Conservation (phyloP, 2,797 vertebrate species). For the Leontopithecus rosalia region DNA sequence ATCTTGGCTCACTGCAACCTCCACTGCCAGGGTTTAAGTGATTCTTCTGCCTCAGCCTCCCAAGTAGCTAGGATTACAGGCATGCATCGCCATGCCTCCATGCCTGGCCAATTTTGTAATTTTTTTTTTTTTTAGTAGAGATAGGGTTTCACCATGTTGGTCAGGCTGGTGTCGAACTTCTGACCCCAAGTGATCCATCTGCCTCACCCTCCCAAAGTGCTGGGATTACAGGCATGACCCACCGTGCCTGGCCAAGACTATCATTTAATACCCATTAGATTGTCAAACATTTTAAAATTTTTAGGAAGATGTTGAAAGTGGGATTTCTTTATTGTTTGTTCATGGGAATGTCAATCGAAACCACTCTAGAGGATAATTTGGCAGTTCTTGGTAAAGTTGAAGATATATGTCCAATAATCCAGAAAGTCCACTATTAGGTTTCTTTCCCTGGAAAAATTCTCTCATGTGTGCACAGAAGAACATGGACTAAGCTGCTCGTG, state of each 20-base stretch:
- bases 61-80: no score
- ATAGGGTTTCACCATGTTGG: no score
- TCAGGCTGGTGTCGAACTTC: no score
- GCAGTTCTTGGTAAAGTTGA: slow-evolving; percentile 22
- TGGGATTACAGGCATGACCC: no score
- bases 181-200: no score
- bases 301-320: not conserved
- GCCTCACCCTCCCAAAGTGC: no score
- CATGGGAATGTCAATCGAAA: not conserved
- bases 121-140: no score
- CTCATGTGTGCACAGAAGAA: not conserved
- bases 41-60: no score
- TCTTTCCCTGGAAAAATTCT: not conserved
- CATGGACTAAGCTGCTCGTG: not conserved
- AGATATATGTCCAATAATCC: not conserved
- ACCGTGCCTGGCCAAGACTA: not conserved
- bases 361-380: not conserved
- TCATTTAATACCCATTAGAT: not conserved
- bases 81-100: rapidly evolving
- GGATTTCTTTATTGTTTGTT: slow-evolving; percentile 34
- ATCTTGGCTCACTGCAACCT: no score
- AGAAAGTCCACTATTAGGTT: not conserved
- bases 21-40: no score
- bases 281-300: not conserved
- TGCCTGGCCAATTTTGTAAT: no score